phyloP scores from a whole-genome alignment of 2,113 vertebrate genomes.

The Semnornis frantzii region DNA sequence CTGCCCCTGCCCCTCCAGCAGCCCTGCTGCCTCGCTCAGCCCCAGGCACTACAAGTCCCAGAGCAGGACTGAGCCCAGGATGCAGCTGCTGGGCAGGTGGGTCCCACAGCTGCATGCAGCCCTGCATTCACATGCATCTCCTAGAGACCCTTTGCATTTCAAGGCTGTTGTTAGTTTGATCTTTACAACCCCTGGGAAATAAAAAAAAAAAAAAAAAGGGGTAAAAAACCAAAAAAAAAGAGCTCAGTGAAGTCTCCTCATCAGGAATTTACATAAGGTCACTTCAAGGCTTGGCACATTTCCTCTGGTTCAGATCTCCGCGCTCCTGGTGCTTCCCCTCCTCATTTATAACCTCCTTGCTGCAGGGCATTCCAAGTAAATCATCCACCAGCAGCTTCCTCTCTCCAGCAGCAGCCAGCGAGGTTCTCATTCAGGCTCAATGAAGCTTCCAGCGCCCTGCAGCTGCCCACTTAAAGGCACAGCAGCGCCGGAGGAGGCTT shows the following conservation, averaged over 20 bases:
- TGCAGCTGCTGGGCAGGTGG: background rate
- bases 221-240: background rate
- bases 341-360: slow-evolving; percentile 16
- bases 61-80: background rate
- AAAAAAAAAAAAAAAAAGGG: background rate
- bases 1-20: background rate
- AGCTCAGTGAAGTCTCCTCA: slow-evolving; percentile 29
- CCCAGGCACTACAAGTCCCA: fast-evolving
- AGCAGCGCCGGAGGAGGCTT: background rate
- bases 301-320: slow-evolving; percentile 40
- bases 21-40: fast-evolving
- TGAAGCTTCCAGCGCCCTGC: slow-evolving; percentile 27
- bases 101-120: background rate
- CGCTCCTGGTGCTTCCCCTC: slow-evolving; percentile 35
- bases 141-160: slow-evolving; percentile 17
- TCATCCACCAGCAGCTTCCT: slow-evolving; percentile 64
- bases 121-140: background rate
- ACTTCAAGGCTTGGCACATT: slow-evolving; percentile 26
- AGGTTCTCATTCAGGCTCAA: slow-evolving; percentile 46
- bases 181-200: slow-evolving; percentile 14
- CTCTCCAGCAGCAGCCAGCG: background rate
- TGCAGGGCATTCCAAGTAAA: slow-evolving; percentile 59
- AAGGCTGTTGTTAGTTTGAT: slow-evolving; percentile 50
- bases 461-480: slow-evolving; percentile 22
- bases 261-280: slow-evolving; percentile 65